Base-by-base conservation (phyloP, 2,888 invertebrate genomes). In the Cerastoderma edule region DNA sequence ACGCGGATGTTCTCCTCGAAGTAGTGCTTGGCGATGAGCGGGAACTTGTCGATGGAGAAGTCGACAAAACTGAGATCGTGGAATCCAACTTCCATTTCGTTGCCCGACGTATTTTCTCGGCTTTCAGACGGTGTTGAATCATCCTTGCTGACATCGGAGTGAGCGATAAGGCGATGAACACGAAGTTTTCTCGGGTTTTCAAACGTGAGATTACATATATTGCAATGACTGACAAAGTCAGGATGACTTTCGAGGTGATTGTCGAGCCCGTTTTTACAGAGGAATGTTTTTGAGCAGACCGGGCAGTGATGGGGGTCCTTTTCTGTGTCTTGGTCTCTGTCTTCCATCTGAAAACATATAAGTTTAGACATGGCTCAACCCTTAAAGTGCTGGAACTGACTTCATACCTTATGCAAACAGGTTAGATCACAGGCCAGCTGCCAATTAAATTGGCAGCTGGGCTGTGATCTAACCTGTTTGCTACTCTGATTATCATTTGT, bases 1-100 rank as follows among this genome's bases (percentile, higher is more conserved):
- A 84, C 79, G 44, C 91, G 85, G 3, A 85, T 72, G 74, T 95
- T 95, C 83, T 94, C 94, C 88, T 96, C 96, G 91, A 95, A 96
- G 78, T 95, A 94, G 28, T 95, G 95, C 80, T 96, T 95, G 0
- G 96, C 96, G 81, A 97, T 96, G 68, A 96, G 94, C 0, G 96
- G 95, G 89, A 96, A 96, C 90, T 97, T 97, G 84, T 95, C 95
- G 75, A 95, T 95, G 0, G 96, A 95, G 90, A 96, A 97, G 89
- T 96, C 96, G n/a, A 96, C 95, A 90, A 95, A 96, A 1, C 95
- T 95, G 69, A 92, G 93, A 91, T 96, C 96, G 83, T 89, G 78
- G 79, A 92, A 92, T 22, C 91, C 91, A 24, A 87, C 72, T 56
- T 82, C 72, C 10, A 68, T 46, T 4, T 60, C 60, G 27, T 35